phyloP scores from a whole-genome alignment of 2,797 vertebrate genomes.

The Enteromius radiatus region DNA sequence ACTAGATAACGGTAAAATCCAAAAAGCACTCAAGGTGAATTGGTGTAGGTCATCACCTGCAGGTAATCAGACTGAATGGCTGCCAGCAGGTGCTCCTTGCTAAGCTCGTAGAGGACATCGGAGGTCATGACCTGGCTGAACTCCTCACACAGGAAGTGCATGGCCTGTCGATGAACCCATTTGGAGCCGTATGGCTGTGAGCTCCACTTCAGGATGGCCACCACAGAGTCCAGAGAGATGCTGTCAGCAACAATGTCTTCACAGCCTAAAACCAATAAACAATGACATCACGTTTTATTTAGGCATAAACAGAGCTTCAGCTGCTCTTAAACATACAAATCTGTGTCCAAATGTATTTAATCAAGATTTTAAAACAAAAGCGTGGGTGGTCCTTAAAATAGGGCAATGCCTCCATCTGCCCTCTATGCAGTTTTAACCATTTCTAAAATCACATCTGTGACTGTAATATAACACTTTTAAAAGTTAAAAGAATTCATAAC shows the following conservation, averaged over 20 bases:
- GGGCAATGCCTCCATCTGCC: background rate
- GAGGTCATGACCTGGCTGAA: constrained; percentile 96
- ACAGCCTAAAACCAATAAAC: constrained; percentile 80
- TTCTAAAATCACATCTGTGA: background rate
- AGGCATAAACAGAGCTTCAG: background rate
- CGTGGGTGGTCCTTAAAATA: constrained; percentile 9
- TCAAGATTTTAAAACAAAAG: constrained; percentile 16
- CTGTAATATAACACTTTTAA: background rate
- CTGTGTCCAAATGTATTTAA: background rate
- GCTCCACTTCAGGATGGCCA: constrained; percentile 98
- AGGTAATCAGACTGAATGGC: constrained; percentile 98
- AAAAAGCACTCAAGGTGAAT: background rate
- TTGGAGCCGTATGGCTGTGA: constrained; percentile 97
- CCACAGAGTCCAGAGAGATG: constrained; percentile 94
- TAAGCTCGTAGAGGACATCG: constrained; percentile 93
- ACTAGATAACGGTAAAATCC: background rate
- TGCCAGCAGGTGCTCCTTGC: constrained; percentile 94
- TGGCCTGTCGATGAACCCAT: constrained; percentile 97
- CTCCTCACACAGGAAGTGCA: constrained; percentile 99
- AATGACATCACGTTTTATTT: constrained; percentile 16
- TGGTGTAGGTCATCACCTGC: constrained; percentile 81
- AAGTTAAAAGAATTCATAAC: background rate
- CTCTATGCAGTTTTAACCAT: background rate
- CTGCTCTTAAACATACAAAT: constrained; percentile 18
- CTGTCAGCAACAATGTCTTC: constrained; percentile 98